Conservation (phyloP, 2,113 vertebrate species). For the Python bivittatus region DNA sequence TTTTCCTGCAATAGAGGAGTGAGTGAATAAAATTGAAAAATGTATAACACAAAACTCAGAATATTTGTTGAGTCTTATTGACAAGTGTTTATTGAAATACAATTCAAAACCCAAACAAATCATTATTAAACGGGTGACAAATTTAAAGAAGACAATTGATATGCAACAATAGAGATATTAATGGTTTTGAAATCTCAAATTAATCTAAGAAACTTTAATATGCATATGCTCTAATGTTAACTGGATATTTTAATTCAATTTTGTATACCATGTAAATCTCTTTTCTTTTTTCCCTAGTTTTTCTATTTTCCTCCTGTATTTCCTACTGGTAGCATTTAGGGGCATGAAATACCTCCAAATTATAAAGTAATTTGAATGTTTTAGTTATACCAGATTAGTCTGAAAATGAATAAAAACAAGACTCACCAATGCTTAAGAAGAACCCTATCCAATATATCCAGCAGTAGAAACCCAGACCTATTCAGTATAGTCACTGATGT, state of each 20-base stretch:
- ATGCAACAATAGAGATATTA: too few relatives aligned
- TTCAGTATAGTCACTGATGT: not conserved
- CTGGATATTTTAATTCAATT: too few relatives aligned
- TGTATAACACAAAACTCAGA: not conserved
- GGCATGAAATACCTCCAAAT: constrained; percentile 30
- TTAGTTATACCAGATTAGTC: not conserved
- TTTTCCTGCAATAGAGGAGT: not conserved
- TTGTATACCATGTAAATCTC: too few relatives aligned
- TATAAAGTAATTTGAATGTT: not conserved
- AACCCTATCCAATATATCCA: not conserved
- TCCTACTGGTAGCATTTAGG: not conserved
- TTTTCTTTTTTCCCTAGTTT: too few relatives aligned
- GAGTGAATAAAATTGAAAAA: not conserved
- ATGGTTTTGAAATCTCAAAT: too few relatives aligned
- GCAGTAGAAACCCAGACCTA: not conserved
- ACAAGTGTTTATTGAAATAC: not conserved
- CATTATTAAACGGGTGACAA: too few relatives aligned
- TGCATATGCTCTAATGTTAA: too few relatives aligned
- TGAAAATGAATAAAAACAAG: not conserved
- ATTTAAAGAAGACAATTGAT: too few relatives aligned
- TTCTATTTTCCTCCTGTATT: too few relatives aligned
- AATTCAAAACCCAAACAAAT: not conserved
- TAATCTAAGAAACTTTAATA: too few relatives aligned
- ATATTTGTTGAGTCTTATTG: not conserved
- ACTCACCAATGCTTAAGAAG: too few relatives aligned